A percentile compares a stretch with the other conserved stretches of the same genome.
These are phyloP conservation scores for Apodemus sylvaticus DNA, from an alignment of 2,113 vertebrate species.

Conservation along the genomic window DNA sequence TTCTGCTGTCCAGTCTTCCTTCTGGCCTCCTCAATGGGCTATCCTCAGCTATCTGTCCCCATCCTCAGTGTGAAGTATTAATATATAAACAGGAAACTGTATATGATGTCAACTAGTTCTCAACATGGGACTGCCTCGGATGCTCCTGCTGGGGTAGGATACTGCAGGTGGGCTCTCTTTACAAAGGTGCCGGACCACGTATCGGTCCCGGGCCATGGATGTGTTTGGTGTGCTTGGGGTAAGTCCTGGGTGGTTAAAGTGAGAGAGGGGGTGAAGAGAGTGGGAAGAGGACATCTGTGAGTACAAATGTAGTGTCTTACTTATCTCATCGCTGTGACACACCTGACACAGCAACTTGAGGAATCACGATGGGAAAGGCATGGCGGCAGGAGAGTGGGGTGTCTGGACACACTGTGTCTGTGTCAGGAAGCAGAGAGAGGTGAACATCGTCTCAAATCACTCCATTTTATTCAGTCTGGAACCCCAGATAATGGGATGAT, in stretches of 20 bases:
- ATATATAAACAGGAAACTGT: neutral
- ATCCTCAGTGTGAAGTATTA: rapidly evolving
- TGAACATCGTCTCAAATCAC: neutral
- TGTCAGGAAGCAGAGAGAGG: neutral
- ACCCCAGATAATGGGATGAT: neutral
- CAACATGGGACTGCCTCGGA: rapidly evolving
- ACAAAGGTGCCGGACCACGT: neutral
- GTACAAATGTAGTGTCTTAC: neutral
- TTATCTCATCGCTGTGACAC: neutral
- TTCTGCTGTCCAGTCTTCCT: neutral
- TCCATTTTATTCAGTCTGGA: neutral
- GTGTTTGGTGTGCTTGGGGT: neutral
- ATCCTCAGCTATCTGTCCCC: neutral
- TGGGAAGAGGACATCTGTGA: neutral
- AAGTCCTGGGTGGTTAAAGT: neutral
- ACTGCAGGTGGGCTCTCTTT: neutral
- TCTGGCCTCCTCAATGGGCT: neutral
- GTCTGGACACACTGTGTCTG: neutral
- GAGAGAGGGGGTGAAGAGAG: rapidly evolving
- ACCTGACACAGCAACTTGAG: neutral
- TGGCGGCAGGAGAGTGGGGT: too few species aligned
- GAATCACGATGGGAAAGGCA: neutral
- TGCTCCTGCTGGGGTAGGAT: neutral
- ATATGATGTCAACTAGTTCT: neutral
- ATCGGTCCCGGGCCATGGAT: neutral